Percentiles rank a stretch among this genome's conserved stretches.
Conservation (phyloP, 2,113 vertebrate genomes). For the Danionella cerebrum region DNA sequence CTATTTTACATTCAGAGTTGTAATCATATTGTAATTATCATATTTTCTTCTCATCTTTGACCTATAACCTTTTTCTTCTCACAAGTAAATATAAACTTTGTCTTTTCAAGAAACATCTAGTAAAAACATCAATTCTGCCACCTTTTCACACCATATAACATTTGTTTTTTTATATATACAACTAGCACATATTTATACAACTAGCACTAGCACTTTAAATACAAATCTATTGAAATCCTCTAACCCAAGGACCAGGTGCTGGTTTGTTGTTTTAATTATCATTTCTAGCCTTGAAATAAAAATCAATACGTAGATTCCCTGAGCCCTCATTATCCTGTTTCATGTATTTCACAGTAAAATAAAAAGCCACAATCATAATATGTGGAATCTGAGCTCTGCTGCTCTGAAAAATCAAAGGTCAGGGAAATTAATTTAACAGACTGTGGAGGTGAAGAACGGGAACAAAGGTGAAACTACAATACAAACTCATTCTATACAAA, state of each 20-base stretch:
- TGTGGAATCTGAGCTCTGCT: conserved; percentile 51
- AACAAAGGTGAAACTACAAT: conserved; percentile 41
- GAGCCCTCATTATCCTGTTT: conserved; percentile 56
- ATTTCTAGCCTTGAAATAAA: conserved; percentile 50
- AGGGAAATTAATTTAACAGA: conserved; percentile 57
- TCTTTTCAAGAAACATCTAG: no score
- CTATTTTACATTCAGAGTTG: no score
- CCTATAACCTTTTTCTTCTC: no score
- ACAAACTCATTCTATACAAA: conserved; percentile 38
- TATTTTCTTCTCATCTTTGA: no score
- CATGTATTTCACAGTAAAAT: conserved; percentile 52
- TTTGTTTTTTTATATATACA: neutral
- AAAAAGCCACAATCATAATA: conserved; percentile 52
- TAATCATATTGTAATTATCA: no score
- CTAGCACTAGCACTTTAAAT: conserved; percentile 25
- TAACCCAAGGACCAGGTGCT: conserved; percentile 49
- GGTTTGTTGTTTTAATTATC: conserved; percentile 56
- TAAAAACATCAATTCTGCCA: neutral
- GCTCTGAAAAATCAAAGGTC: conserved; percentile 50
- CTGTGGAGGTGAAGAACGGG: conserved; percentile 26
- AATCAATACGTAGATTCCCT: conserved; percentile 54
- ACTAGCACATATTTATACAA: neutral
- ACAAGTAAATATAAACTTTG: no score
- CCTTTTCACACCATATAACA: neutral
- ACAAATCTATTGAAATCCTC: conserved; percentile 5